Evolutionary conservation across 2,113 vertebrate species (phyloP).

Genomic region (Sceloporus tristichus): DNA sequence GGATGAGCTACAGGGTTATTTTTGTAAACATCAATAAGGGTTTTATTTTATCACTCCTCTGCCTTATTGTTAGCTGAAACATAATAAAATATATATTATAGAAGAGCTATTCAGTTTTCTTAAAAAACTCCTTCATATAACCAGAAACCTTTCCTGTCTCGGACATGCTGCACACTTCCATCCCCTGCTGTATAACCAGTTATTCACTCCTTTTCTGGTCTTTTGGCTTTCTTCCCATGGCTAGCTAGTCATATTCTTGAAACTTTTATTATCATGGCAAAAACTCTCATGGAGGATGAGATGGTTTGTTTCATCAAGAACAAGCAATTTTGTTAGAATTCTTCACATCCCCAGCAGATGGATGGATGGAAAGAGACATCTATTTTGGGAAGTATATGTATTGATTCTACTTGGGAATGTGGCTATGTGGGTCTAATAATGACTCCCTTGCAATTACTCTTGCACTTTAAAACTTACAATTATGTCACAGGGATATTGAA

Average conservation of each 20-base stretch:
- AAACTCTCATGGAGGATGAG: no score
- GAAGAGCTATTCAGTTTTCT: not conserved
- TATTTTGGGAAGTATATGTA: no score
- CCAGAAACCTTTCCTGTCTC: not conserved
- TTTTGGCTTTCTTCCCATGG: not conserved
- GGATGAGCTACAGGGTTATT: not conserved
- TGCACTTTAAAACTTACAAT: no score
- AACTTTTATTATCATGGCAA: no score
- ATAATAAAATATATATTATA: not conserved
- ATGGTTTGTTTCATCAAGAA: no score
- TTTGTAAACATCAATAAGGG: constrained; percentile 10
- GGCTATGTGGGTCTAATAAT: no score
- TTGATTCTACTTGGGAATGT: no score
- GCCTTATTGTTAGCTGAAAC: not conserved
- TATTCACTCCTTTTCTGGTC: not conserved
- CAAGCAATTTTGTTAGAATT: no score
- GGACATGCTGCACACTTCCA: not conserved
- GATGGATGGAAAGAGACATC: no score
- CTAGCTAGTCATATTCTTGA: not conserved
- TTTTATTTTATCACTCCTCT: not conserved
- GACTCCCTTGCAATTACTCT: no score
- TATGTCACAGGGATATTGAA: no score
- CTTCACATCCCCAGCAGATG: no score
- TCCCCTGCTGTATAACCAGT: not conserved
- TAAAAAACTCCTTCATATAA: not conserved